phyloP scores from a whole-genome alignment of 2,888 invertebrate species.

The Hofmannophila pseudospretella region DNA sequence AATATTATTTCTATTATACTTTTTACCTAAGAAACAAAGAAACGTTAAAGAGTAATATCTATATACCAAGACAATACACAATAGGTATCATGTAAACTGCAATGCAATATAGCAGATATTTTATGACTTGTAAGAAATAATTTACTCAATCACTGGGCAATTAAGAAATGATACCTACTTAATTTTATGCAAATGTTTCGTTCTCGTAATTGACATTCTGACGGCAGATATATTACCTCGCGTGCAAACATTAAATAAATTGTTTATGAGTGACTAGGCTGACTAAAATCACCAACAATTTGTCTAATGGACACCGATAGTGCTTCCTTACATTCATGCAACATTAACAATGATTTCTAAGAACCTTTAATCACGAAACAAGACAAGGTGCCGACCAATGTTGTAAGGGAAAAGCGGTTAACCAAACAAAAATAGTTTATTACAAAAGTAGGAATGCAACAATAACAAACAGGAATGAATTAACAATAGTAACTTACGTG shows the following conservation, averaged over 20 bases:
- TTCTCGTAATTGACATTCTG: conserved; percentile 43
- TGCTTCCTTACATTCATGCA: conserved; percentile 40
- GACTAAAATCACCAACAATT: conserved; percentile 48
- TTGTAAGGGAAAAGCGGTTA: neutral
- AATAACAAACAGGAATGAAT: conserved; percentile 65
- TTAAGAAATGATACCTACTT: conserved; percentile 43
- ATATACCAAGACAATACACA: too few relatives aligned
- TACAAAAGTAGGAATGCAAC: conserved; percentile 44
- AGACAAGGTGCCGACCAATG: neutral
- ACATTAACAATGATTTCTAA: conserved; percentile 27
- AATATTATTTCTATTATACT: too few relatives aligned
- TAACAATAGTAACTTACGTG: conserved; percentile 73
- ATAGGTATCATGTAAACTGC: too few relatives aligned
- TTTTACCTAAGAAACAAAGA: too few relatives aligned
- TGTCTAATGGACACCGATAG: conserved; percentile 52
- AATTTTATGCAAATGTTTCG: conserved; percentile 54
- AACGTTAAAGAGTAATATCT: too few relatives aligned
- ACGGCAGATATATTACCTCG: conserved; percentile 43
- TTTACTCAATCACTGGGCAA: conserved; percentile 42
- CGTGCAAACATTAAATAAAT: conserved; percentile 66
- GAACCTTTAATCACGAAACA: conserved; percentile 33
- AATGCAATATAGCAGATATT: conserved; percentile 1
- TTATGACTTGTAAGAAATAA: conserved; percentile 22
- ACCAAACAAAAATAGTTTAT: conserved; percentile 17
- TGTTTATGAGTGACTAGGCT: conserved; percentile 46